Evolutionary conservation across 2,888 invertebrate genomes (phyloP).

Genomic region (Mechanitis messenoides): DNA sequence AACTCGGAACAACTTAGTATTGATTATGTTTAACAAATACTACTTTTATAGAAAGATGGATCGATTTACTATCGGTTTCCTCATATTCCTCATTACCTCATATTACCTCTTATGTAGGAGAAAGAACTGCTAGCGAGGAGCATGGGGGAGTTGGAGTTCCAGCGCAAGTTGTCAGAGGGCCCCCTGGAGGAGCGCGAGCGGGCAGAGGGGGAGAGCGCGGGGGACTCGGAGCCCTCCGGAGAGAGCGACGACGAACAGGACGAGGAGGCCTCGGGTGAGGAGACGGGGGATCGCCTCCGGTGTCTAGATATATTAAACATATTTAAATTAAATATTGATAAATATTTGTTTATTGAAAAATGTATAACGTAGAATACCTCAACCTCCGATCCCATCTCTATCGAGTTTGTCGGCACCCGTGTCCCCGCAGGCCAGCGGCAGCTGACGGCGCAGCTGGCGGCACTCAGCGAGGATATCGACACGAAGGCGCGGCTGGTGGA

Average conservation of each 20-base stretch:
- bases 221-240: conserved; percentile 70
- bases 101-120: no score
- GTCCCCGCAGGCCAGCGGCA: conserved; percentile 63
- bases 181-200: conserved; percentile 72
- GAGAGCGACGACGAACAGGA: conserved; percentile 73
- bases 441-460: conserved; percentile 88
- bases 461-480: conserved; percentile 94
- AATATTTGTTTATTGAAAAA: no score
- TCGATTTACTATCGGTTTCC: no score
- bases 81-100: no score
- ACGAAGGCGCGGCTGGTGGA: conserved; percentile 96
- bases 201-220: conserved; percentile 75
- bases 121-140: conserved; percentile 68
- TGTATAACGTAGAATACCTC: no score
- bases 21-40: no score
- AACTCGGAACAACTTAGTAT: no score
- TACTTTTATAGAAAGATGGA: no score
- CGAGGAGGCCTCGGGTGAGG: conserved; percentile 76
- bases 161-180: conserved; percentile 62
- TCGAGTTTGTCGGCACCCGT: not conserved
- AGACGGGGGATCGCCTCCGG: conserved; percentile 43
- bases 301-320: not conserved
- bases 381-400: no score
- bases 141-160: conserved; percentile 71
- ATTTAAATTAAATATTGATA: not conserved